Base-by-base conservation (phyloP, 2,888 invertebrate genomes). In the Drosophila monieri region DNA sequence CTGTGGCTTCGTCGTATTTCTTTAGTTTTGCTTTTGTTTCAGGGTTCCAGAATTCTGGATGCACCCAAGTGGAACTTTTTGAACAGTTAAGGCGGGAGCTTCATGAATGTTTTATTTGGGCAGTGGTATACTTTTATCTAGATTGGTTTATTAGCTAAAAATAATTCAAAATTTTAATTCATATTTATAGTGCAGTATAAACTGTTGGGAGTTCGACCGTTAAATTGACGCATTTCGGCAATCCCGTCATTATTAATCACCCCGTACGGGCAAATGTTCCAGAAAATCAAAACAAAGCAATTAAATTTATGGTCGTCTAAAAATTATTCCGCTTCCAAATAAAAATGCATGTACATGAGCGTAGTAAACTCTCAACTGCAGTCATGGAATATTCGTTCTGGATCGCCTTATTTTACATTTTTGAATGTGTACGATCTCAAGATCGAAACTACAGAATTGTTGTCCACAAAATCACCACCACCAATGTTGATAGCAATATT, bases 1-100 rank as follows among this genome's bases (percentile, higher is more conserved):
- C 76, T 79, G 85, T 78, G 81, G 69, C 78, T 80, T 76, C 49
- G 59, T 64, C 66, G 61, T 57, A 60, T 67, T 66, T 60, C 51
- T 58, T 51, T 46, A 37, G 14, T 49, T 55, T 27, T 48, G n/a
- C 23, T 71, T 70, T 57, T 72, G 52, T 70, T n/a, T 59, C 41
- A 47, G 14, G 59, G 12, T 10, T 56, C 59, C 87, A 84, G 85
- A 80, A 85, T 77, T 84, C 49, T 59, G 65, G 44, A n/a, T 65
- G 39, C 44, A 48, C 32, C 47, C 43, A 53, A 18, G 18, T 21
- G 32, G 30, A 46, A 41, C 43, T 21, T 3, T 21, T 3, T 44
- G 8, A 3, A 35, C 55, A 56, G 23, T 32, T n/a, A 6, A 10
- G 15, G 5, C 18, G 0, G 10, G 14, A 27, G 15, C 25, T 25